phyloP scores from a whole-genome alignment of 2,113 vertebrate genomes.

The Chiloscyllium plagiosum region DNA sequence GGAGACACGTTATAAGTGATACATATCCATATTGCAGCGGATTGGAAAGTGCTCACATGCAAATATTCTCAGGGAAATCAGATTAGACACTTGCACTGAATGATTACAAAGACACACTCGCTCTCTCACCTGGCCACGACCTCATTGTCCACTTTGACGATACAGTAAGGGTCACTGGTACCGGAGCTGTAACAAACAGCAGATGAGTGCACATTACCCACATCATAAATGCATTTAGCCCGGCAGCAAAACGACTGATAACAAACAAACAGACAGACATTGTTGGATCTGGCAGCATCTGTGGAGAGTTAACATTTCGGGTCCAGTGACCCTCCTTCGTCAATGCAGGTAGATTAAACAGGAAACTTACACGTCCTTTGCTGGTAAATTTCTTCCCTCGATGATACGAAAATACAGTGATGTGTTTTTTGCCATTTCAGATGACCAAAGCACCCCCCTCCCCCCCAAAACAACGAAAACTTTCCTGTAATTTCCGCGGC shows the following conservation, averaged over 20 bases:
- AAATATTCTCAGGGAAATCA: not conserved
- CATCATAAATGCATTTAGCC: not conserved
- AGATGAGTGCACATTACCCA: not conserved
- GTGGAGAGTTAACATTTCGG: no score
- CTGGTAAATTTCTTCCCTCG: conserved; percentile 78
- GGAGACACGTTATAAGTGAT: not conserved
- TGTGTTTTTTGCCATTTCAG: conserved; percentile 67
- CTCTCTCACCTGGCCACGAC: conserved; percentile 77
- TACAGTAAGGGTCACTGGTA: conserved; percentile 84
- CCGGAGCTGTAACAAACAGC: conserved; percentile 59
- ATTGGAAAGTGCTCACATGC: not conserved
- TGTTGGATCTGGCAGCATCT: no score
- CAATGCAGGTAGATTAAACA: conserved; percentile 23
- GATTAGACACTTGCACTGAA: not conserved
- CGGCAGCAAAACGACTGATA: not conserved
- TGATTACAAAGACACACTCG: accelerated
- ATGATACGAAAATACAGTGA: conserved; percentile 78
- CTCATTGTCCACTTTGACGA: conserved; percentile 82
- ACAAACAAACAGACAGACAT: no score
- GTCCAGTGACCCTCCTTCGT: no score
- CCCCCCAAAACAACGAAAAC: not conserved
- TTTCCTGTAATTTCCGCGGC: not conserved
- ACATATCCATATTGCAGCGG: not conserved
- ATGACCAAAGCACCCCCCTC: no score
- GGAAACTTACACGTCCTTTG: conserved; percentile 79